These are phyloP conservation scores for Caenorhabditis afra DNA, from an alignment of 2,888 invertebrate species.

Conservation along the genomic window DNA sequence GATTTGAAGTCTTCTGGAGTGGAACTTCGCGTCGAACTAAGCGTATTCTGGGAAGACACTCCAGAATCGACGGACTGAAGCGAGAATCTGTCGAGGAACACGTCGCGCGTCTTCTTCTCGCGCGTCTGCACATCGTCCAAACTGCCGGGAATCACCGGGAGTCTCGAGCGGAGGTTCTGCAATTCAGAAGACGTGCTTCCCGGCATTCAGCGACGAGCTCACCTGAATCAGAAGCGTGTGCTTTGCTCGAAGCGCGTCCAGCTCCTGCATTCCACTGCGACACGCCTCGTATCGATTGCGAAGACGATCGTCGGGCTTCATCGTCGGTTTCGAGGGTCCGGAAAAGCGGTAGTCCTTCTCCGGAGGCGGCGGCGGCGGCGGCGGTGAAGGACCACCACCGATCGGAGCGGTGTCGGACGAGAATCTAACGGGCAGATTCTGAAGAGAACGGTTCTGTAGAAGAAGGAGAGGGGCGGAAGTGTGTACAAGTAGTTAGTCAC, in stretches of 20 bases:
- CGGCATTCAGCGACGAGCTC: neutral
- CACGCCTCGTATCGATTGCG: slow-evolving; percentile 67
- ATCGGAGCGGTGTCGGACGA: slow-evolving; percentile 40
- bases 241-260: slow-evolving; percentile 62
- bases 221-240: slow-evolving; percentile 65
- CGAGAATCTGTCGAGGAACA: slow-evolving; percentile 60
- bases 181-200: neutral
- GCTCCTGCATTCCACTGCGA: slow-evolving; percentile 66
- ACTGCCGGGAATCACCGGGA: slow-evolving; percentile 66
- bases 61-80: slow-evolving; percentile 66
- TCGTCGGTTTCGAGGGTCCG: slow-evolving; percentile 27
- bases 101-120: slow-evolving; percentile 56
- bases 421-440: slow-evolving; percentile 42
- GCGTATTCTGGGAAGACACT: slow-evolving; percentile 55
- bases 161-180: slow-evolving; percentile 63
- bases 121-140: slow-evolving; percentile 62
- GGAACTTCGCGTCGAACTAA: slow-evolving; percentile 55
- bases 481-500: slow-evolving; percentile 47
- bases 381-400: slow-evolving; percentile 51
- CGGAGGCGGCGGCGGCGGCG: slow-evolving; percentile 60
- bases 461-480: slow-evolving; percentile 3
- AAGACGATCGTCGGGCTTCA: slow-evolving; percentile 57
- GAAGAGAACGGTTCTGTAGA: neutral
- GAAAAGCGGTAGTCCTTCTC: slow-evolving; percentile 35
- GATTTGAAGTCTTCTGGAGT: slow-evolving; percentile 51